phyloP scores from a whole-genome alignment of 2,888 invertebrate genomes.

The Trissolcus japonicus region DNA sequence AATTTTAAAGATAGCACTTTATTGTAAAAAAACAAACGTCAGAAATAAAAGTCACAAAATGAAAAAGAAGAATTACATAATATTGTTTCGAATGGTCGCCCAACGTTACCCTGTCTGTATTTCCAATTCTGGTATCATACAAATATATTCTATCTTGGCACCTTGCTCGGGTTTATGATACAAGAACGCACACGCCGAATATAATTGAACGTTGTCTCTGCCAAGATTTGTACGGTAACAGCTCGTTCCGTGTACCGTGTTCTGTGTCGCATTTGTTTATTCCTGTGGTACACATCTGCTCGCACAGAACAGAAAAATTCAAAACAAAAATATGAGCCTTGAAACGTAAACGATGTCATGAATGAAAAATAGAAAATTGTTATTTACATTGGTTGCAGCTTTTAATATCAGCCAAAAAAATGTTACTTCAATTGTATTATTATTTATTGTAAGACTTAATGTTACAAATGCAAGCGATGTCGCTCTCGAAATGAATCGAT shows the following conservation, averaged over 20 bases:
- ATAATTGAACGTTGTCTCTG: conserved; percentile 18
- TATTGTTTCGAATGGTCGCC: conserved; percentile 8
- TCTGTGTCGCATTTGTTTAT: conserved; percentile 5
- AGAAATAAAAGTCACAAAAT: conserved; percentile 13
- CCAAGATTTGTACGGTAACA: conserved; percentile 28
- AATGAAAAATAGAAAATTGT: conserved; percentile 17
- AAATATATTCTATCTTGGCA: conserved; percentile 52
- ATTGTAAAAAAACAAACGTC: conserved; percentile 29
- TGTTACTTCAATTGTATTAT: conserved; percentile 28
- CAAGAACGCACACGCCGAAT: conserved; percentile 27
- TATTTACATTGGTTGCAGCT: conserved; percentile 35
- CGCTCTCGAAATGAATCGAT: conserved; percentile 24
- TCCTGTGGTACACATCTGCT: background rate
- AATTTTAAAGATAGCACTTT: conserved; percentile 38
- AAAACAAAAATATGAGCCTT: background rate
- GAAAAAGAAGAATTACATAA: conserved; percentile 13
- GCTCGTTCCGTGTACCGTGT: background rate
- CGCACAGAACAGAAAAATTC: background rate
- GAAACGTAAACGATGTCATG: background rate
- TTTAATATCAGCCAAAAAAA: conserved; percentile 32
- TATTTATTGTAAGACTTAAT: conserved; percentile 42
- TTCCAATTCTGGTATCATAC: conserved; percentile 38
- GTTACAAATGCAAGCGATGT: conserved; percentile 36
- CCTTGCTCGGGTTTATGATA: conserved; percentile 29
- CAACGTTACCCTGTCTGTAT: conserved; percentile 47